Percentiles rank a stretch among this genome's conserved stretches.
These are phyloP conservation scores for Regulus satrapa DNA, from an alignment of 2,113 vertebrate genomes.

Conservation along the genomic window DNA sequence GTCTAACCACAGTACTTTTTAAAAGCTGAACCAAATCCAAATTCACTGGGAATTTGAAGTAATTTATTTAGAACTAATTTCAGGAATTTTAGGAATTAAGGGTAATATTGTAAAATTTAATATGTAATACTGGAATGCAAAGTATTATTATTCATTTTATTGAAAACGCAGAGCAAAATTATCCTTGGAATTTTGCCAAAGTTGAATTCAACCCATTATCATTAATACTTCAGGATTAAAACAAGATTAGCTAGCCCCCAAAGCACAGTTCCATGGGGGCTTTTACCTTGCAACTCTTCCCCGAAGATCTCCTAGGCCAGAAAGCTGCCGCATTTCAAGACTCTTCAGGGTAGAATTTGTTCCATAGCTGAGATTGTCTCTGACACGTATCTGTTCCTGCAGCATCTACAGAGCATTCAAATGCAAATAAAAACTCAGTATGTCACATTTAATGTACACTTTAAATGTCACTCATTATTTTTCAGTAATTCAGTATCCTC, in stretches of 20 bases:
- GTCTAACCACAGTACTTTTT: neutral
- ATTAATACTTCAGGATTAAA: neutral
- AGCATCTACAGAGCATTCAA: constrained; percentile 62
- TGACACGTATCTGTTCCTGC: constrained; percentile 79
- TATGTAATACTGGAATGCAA: neutral
- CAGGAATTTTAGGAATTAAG: neutral
- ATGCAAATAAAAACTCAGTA: constrained; percentile 20
- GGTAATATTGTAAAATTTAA: neutral
- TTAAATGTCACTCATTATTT: constrained; percentile 10
- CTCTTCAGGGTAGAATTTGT: constrained; percentile 79
- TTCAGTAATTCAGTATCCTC: neutral
- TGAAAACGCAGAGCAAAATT: neutral
- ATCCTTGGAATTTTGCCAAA: constrained; percentile 25
- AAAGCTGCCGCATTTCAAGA: constrained; percentile 78
- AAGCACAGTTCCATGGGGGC: neutral
- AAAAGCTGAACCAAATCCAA: constrained; percentile 2
- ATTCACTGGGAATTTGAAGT: neutral
- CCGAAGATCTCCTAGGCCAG: constrained; percentile 76
- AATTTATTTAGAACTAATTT: neutral
- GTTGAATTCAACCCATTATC: neutral
- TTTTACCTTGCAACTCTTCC: constrained; percentile 77
- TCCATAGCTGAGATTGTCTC: constrained; percentile 78
- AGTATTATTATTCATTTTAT: neutral
- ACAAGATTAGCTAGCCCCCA: neutral
- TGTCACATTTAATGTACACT: neutral